A percentile compares a stretch with the other conserved stretches of the same genome.
Evolutionary conservation across 2,888 invertebrate species (phyloP).

Genomic region (Drosophila flavopinicola): DNA sequence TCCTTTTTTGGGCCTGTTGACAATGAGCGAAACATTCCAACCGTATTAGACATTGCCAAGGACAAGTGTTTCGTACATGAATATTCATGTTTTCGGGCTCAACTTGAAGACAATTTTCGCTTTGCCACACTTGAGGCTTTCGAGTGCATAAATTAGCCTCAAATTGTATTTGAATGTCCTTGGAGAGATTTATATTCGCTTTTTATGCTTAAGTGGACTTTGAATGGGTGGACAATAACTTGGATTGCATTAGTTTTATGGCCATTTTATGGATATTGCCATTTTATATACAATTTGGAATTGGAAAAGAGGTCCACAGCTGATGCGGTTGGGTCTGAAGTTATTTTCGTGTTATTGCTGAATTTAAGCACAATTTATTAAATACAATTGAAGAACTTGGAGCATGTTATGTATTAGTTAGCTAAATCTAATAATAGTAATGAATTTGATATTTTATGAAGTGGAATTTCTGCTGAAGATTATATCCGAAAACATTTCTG

Average conservation of each 20-base stretch:
- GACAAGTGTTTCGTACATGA: constrained; percentile 42
- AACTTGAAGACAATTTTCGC: constrained; percentile 32
- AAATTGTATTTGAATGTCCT: constrained; percentile 64
- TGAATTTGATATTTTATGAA: too few species aligned
- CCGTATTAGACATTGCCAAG: constrained; percentile 54
- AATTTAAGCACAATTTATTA: too few species aligned
- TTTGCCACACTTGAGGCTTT: constrained; percentile 23
- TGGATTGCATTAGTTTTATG: neutral
- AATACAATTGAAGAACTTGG: too few species aligned
- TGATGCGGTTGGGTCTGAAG: too few species aligned
- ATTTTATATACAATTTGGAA: neutral
- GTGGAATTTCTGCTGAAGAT: too few species aligned
- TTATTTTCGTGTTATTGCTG: too few species aligned
- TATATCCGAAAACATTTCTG: neutral
- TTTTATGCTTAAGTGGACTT: constrained; percentile 29
- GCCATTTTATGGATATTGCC: constrained; percentile 1
- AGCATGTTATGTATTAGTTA: too few species aligned
- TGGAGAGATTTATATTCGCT: constrained; percentile 35
- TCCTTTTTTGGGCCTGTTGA: constrained; percentile 44
- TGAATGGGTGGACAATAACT: neutral
- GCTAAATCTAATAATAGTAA: too few species aligned
- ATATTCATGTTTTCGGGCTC: constrained; percentile 58
- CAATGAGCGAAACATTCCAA: constrained; percentile 60
- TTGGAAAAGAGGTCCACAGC: too few species aligned
- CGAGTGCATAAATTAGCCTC: constrained; percentile 55